Evolutionary conservation across 2,888 invertebrate genomes (phyloP), one percentile per base, ranked within the genome.

Genomic region (Lissocephala sabroskyi): DNA sequence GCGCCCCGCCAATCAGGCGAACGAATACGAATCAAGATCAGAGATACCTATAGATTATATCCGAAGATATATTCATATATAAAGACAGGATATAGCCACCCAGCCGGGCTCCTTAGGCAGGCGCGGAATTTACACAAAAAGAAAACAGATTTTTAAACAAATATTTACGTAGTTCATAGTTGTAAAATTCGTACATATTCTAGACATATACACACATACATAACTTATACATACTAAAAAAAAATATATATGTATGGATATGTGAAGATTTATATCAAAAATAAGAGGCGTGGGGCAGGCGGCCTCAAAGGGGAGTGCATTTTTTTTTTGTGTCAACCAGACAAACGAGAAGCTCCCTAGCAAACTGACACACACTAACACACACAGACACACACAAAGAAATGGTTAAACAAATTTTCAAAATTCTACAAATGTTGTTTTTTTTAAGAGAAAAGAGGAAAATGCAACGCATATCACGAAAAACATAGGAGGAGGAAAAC

Each of bases 131-230:
- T 33, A 35, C 10, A 42, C 9, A 29, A 29, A 46, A 7, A 33
- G 18, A 28, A 29, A 26, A 29, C 35, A 42, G 50, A 59, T 65
- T 68, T 66, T 68, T 47, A 62, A 61, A 49, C n/a, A n/a, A 53
- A 67, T 65, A 79, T 62, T 58, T 52, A 63, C 57, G 63, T 79
- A 78, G 63, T 62, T 59, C 42, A 70, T 76, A 77, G 64, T 45
- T 74, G 45, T 68, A 63, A 60, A 54, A 50, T 41, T 41, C 53
- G 43, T 52, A 48, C 46, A 52, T 49, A 52, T 40, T 41, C n/a
- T n/a, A n/a, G 51, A 42, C 51, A 47, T 49, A 52, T 48, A 42
- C 19, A 53, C 19, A 56, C 46, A 56, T 52, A 41, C 29, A 23
- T 16, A 30, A 29, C n/a, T 39, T 17, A 40, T 26, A 11, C 18